Base-by-base conservation (phyloP, 2,797 vertebrate genomes). In the Phataginus tetradactyla region DNA sequence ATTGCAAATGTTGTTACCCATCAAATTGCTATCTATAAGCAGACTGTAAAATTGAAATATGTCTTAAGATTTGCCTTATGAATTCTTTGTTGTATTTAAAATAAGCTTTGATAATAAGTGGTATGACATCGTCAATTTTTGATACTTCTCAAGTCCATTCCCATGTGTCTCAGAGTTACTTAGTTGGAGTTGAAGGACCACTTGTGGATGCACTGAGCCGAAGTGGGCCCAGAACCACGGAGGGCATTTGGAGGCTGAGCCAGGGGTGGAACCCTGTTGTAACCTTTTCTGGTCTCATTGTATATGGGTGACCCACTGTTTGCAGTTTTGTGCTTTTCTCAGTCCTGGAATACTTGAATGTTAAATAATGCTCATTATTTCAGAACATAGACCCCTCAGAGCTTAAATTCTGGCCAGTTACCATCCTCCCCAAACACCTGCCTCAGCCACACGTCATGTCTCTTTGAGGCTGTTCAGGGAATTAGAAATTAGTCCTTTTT, bases 1-100 rank as follows among this genome's bases (percentile, higher is more conserved):
- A 0, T 32, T 64, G 75, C n/a, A 71, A 81, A 20, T n/a, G n/a
- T 2, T 6, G 3, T 81, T 66, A 23, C 49, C 72, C 8, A 45
- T 90, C 29, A 32, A 1, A 57, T 86, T 42, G 18, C 78, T 61
- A 0, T 66, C 9, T 17, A 15, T 68, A 32, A 11, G 23, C 1
- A 1, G 51, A n/a, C 34, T 61, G 1, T 86, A 71, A 90, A 64
- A 61, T 53, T 32, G 71, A 81, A 90, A 15, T 90, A 42, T 23
- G 1, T 45, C 66, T 53, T 55, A 86, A 86, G 49, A 55, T 55
- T 90, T 86, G 27, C n/a, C 4, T 78, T 90, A 32, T 39, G 61
- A 27, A 39, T 71, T 86, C 64, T 20, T 74, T 39, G 25, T 37
- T 68, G 21, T 72, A 49, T 72, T 95, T 94, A 86, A 95, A 29